Evolutionary conservation across 2,797 vertebrate species (phyloP).

Genomic region (Arctocebus calabarensis): DNA sequence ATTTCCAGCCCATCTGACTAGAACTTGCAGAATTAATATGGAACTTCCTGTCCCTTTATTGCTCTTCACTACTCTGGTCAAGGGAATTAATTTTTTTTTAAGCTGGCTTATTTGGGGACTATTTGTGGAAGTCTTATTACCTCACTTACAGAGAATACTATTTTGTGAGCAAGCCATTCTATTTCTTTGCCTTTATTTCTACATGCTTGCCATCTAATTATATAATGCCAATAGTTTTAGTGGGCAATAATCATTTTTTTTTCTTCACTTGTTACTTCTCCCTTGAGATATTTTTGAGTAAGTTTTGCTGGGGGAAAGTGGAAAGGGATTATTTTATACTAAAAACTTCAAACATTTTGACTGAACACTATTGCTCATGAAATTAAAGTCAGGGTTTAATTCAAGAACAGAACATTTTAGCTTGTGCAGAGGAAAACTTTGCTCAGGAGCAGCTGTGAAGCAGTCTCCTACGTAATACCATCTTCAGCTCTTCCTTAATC

Average conservation of each 20-base stretch:
- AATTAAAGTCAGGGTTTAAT: background rate
- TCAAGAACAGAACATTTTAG: background rate
- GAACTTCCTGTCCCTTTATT: slow-evolving; percentile 76
- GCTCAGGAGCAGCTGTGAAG: background rate
- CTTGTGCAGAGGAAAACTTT: background rate
- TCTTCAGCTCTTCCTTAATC: background rate
- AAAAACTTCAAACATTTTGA: slow-evolving; percentile 19
- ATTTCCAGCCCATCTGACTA: slow-evolving; percentile 77
- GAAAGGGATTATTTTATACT: slow-evolving; percentile 15
- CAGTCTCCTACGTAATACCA: background rate
- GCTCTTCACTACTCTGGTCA: slow-evolving; percentile 81
- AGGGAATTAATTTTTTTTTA: slow-evolving; percentile 77
- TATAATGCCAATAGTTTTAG: slow-evolving; percentile 77
- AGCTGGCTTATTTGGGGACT: slow-evolving; percentile 75
- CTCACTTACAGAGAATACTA: slow-evolving; percentile 77
- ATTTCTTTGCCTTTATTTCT: slow-evolving; percentile 77
- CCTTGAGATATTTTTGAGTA: background rate
- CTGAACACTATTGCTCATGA: background rate
- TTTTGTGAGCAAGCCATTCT: slow-evolving; percentile 72
- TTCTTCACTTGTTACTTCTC: background rate
- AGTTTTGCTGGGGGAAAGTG: background rate
- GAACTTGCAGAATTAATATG: slow-evolving; percentile 82
- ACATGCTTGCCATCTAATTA: slow-evolving; percentile 75
- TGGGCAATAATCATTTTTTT: background rate
- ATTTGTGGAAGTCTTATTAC: slow-evolving; percentile 76